Base-by-base conservation (phyloP, 2,113 vertebrate genomes). In the Carlito syrichta region DNA sequence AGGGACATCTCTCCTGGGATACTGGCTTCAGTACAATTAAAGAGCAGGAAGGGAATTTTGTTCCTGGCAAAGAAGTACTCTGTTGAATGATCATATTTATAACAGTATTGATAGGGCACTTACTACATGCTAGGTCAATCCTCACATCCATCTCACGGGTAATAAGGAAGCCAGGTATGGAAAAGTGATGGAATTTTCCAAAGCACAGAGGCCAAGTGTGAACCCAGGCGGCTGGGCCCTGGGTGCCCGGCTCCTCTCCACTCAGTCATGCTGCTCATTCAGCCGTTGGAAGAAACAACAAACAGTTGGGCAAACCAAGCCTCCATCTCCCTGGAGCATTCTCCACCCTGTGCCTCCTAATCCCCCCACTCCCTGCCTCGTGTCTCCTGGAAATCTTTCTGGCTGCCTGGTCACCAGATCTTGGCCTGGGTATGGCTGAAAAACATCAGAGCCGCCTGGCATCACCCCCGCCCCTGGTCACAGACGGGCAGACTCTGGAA, bases 81-180 rank as follows among this genome's bases (percentile, higher is more conserved):
- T 68, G 38, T 56, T n/a, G 40, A 95, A 91, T 68, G 94, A 92
- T 69, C 96, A 60, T 74, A 78, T 96, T 96, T 92, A 95, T 68
- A 81, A 81, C 96, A 96, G 91, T 96, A 96, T 92, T 97, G 87
- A 81, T 85, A 95, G 93, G 86, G 74, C 54, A 86, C 32, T 79
- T 58, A 40, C 69, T 90, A 63, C 81, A 60, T 14, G 82, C 40
- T 62, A 79, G 96, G 96, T 68, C 91, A 89, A 96, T 83, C 86
- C 77, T 91, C 85, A 62, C 23, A 27, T 83, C 74, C 56, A 52
- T 45, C 23, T 54, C 9, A 45, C 5, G 82, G 91, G 86, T 94
- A 89, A 96, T 62, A 93, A 89, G 77, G 78, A 50, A 94, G 86
- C 43, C 48, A 23, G 89, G 86, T 56, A 54, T n/a, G 81, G 48